Base-by-base conservation (phyloP, 1,140 invertebrate genomes). In the Heterodera schachtii region DNA sequence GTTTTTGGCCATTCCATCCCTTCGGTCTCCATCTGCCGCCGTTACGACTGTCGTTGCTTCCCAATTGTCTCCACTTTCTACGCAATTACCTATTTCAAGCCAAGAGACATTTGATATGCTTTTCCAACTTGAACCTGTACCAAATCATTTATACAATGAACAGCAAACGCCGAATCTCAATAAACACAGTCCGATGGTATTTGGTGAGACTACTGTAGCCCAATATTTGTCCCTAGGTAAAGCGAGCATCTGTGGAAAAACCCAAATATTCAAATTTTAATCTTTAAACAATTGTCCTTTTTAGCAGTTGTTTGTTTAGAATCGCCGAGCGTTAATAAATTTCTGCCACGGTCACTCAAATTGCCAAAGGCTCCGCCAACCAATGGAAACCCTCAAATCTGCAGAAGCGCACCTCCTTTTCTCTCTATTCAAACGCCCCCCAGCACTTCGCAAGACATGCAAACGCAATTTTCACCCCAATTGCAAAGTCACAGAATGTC, bases 341-440 rank as follows among this genome's bases (percentile, higher is more conserved):
- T 64, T 19, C 13, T 64, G 11, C 57, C 57, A 11, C 57, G 57
- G 16, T 5, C 16, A 64, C 11, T 64, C 57, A 64, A 64, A 52
- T 8, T 52, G 57, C 57, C 16, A 19, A 64, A 19, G 4, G 16
- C 6, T 16, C 69, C 31, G 43, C 43, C 21, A 4, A 13, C 1
- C 31, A 71, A 71, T 43, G 6, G 43, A 60, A 78, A 19, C 76
- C 0, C 49, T 8, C 70, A 70, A 47, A 31, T 70, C 76, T 70
- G 21, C 21, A 11, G 31, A 64, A 78, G 43, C 21, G 21, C 31
- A 46, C 64, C 41, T 8, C 76, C 19, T 2, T 43, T 41, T 3
- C 44, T 19, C 13, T 3, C 31, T 6, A 16, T 44, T 19, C 46
- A 75, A 75, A 64, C 31, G 46, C 5, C 46, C 41, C 43, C 16